Evolutionary conservation across 2,113 vertebrate genomes (phyloP).

Genomic region (Podarcis raffonei): DNA sequence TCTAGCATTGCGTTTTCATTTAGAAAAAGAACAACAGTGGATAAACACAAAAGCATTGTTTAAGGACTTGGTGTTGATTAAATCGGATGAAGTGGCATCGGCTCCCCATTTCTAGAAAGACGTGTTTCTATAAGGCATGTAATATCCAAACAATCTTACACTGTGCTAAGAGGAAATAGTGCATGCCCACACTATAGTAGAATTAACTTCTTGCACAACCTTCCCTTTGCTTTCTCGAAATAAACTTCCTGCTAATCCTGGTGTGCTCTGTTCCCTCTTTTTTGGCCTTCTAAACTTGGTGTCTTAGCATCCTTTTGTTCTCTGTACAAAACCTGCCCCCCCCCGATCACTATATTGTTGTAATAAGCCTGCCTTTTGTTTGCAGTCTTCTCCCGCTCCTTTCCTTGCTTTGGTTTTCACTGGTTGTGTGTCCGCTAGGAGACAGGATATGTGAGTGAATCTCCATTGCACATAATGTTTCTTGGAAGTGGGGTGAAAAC

Average conservation of each 20-base stretch:
- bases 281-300: background rate
- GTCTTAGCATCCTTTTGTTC: conserved; percentile 8
- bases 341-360: background rate
- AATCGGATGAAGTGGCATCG: background rate
- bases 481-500: background rate
- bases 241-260: background rate
- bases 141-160: background rate
- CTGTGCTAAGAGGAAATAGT: background rate
- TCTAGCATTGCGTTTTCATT: background rate
- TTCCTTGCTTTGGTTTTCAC: background rate
- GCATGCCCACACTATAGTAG: background rate
- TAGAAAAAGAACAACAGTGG: background rate
- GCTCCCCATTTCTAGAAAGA: background rate
- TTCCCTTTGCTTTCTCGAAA: background rate
- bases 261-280: background rate
- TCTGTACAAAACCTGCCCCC: rapidly evolving
- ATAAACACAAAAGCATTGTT: background rate
- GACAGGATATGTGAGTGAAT: background rate
- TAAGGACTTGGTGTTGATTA: background rate
- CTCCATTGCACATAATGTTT: background rate
- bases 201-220: background rate
- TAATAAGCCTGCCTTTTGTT: background rate
- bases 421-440: background rate
- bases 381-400: background rate
- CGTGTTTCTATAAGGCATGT: background rate